Conservation (phyloP, 2,113 vertebrate genomes). For the Saguinus imperator region DNA sequence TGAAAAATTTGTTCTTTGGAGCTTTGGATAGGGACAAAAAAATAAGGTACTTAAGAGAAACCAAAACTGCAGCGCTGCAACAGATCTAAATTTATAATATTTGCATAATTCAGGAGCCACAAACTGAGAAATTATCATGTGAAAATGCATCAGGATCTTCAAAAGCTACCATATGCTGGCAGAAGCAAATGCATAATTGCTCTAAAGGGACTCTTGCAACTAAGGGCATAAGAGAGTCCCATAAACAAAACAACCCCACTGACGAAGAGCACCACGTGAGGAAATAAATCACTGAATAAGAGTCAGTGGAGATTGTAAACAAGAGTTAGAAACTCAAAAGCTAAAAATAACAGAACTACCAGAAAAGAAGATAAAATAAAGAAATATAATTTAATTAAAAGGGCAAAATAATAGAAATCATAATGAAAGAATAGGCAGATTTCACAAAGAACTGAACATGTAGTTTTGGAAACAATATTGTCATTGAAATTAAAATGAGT, state of each 20-base stretch:
- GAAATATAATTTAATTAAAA: slow-evolving; percentile 1
- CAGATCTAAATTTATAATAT: background rate
- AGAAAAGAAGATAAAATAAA: background rate
- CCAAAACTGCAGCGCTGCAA: slow-evolving; percentile 8
- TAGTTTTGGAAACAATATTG: background rate
- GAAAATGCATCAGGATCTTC: slow-evolving; percentile 29
- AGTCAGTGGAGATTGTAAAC: background rate
- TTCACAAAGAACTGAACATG: background rate
- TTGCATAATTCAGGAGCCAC: slow-evolving; percentile 21
- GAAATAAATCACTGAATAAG: slow-evolving; percentile 32
- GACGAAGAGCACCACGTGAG: background rate
- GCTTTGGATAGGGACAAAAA: background rate
- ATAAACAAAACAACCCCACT: slow-evolving; percentile 9
- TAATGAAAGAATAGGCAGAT: background rate
- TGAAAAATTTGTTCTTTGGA: background rate
- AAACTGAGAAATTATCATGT: slow-evolving; percentile 42
- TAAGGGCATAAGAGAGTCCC: background rate
- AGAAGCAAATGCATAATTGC: slow-evolving; percentile 33
- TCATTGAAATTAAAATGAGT: slow-evolving; percentile 38
- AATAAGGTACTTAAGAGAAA: slow-evolving; percentile 21
- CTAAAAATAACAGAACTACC: background rate
- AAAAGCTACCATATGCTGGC: slow-evolving; percentile 30
- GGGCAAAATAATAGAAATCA: slow-evolving; percentile 17
- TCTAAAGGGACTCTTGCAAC: slow-evolving; percentile 17
- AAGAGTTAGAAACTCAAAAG: slow-evolving; percentile 17